Evolutionary conservation across 2,888 invertebrate genomes (phyloP), one percentile per base, ranked within the genome.

Genomic region (Aphodius granarius): DNA sequence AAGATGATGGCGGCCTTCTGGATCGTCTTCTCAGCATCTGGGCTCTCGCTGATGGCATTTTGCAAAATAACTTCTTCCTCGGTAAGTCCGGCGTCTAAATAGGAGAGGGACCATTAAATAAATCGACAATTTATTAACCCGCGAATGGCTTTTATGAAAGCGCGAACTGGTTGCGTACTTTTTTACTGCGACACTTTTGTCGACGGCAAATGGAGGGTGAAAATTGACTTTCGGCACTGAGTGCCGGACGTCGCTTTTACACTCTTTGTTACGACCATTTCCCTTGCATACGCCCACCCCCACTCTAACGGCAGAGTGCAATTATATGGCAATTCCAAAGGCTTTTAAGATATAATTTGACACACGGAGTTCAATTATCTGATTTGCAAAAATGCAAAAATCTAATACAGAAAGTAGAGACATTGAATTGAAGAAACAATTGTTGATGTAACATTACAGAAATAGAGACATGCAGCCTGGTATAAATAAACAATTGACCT

Each of bases 41-140:
- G 91, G 76, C 92, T 92, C 84, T 95, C 95, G 81, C 92, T 91
- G 79, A 93, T 94, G 73, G 96, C 94, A 86, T 96, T 96, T 82
- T 94, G 93, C 80, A 96, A 89, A 76, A 96, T 92, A 71, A 96
- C 92, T 89, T 97, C 97, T 87, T 96, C 96, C 87, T 97, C 97
- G 77, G 96, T 96, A 80, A 96, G 89, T 80, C 95, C 96, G 81
- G 92, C 91, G 89, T 96, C 96, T 96, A 85, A 13, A 80, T 43
- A 71, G 43, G 22, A 71, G 43, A 66, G 43, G 72, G 72, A 20
- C 64, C 72, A 63, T 72, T 72, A 72, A 19, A 16, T 19, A 72
- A 63, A 63, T 68, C 68, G 68, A 68, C 20, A 62, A 72, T 72
- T 72, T 63, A 72, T 63, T 21, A 63, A 72, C 63, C 63, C 72